Evolutionary conservation across 1,140 invertebrate species (phyloP), one percentile per base, ranked within the genome.

Genomic region (Nephila pilipes): DNA sequence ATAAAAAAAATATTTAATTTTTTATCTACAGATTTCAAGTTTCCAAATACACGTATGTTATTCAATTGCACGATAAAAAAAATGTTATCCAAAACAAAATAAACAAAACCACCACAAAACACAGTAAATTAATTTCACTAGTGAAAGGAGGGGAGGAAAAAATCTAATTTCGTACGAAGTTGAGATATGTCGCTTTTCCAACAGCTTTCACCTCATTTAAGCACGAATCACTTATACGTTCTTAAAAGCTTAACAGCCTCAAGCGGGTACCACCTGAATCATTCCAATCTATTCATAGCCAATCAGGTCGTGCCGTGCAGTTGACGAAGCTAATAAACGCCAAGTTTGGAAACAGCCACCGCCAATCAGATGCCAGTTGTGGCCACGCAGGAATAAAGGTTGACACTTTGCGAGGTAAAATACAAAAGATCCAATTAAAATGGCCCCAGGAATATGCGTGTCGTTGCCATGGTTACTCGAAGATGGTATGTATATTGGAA

Each of bases 401-500:
- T 92, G 90, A 69, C 90, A 92, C 58, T 92, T 92, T 32, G n/a
- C n/a, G 54, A 80, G 6, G 69, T 25, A 58, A 90, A 83, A 75
- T n/a, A 92, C 90, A 92, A 92, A 85, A 75, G 90, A 85, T 92
- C 81, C 81, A 92, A 92, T 92, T 92, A 92, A 92, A 92, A 36
- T 79, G 75, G 25, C 57, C 75, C 12, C 87, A n/a, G 57, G 36
- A 55, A 38, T n/a, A 55, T n/a, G n/a, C 90, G 90, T 92, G 90
- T 57, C n/a, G 90, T 92, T 85, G 81, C 83, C 81, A 85, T 92
- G 63, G 90, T 69, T 54, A 92, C 90, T 10, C 18, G 79, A 63
- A 46, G 46, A 83, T 83, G 81, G 38, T 10, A 75, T 75, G 69
- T 29, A 36, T 75, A 75, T 75, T 75, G 69, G 29, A 75, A 75